Percentiles rank a stretch among this genome's conserved stretches.
These are phyloP conservation scores for Mobula birostris DNA, from an alignment of 2,113 vertebrate genomes.

Conservation along the genomic window DNA sequence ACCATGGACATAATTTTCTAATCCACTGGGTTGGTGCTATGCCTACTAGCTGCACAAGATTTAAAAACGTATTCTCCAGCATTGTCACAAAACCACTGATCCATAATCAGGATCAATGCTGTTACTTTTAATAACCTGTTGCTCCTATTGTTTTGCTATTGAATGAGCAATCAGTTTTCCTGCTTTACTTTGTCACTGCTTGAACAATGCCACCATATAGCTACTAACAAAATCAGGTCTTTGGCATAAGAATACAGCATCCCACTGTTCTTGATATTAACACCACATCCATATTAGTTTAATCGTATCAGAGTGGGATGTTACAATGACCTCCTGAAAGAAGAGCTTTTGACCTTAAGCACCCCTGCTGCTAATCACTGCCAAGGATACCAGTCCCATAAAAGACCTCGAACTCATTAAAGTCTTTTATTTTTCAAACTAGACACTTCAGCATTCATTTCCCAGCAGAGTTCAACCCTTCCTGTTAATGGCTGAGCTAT, in stretches of 20 bases:
- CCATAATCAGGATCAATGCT: neutral
- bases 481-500: constrained; percentile 46
- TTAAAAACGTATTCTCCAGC: neutral
- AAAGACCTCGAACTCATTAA: constrained; percentile 62
- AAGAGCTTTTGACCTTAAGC: constrained; percentile 61
- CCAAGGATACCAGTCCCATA: constrained; percentile 57
- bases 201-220: neutral
- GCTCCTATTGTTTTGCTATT: neutral
- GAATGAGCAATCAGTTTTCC: neutral
- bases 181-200: constrained; percentile 21
- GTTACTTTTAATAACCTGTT: neutral
- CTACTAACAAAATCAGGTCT: constrained; percentile 22
- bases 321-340: constrained; percentile 60
- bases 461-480: constrained; percentile 57
- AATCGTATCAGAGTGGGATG: constrained; percentile 65
- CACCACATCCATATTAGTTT: constrained; percentile 63
- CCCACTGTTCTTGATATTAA: constrained; percentile 61
- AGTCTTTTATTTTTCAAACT: constrained; percentile 63
- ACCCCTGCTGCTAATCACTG: constrained; percentile 60
- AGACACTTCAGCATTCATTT: constrained; percentile 53
- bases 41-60: neutral
- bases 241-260: constrained; percentile 46
- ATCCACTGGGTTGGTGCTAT: neutral
- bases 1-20: neutral
- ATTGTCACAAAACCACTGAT: neutral